Evolutionary conservation across 1,140 invertebrate genomes (phyloP).

Genomic region (Drosophila santomea): DNA sequence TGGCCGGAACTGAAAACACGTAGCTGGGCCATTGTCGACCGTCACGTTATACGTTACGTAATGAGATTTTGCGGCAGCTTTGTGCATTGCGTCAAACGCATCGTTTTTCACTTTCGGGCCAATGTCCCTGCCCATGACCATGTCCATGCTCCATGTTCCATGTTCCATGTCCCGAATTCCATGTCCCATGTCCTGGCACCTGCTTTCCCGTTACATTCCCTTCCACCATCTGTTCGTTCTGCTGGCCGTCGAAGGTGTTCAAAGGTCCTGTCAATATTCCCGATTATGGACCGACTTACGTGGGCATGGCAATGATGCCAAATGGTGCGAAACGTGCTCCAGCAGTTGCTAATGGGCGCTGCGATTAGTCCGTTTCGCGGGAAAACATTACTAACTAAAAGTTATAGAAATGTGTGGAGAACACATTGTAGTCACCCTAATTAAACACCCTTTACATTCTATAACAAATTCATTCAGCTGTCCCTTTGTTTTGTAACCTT

Average conservation of each 20-base stretch:
- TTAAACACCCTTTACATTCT: too few relatives aligned
- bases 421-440: too few relatives aligned
- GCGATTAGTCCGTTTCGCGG: not conserved
- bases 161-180: too few relatives aligned
- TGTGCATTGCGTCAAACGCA: slow-evolving; percentile 48
- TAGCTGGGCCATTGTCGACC: slow-evolving; percentile 47
- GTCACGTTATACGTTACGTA: slow-evolving; percentile 68
- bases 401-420: too few relatives aligned
- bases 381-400: too few relatives aligned
- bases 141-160: not conserved
- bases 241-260: slow-evolving; percentile 1
- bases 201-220: not conserved
- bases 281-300: slow-evolving; percentile 19
- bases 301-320: slow-evolving; percentile 7
- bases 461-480: too few relatives aligned
- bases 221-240: not conserved
- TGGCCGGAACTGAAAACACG: slow-evolving; percentile 39
- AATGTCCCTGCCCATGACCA: slow-evolving; percentile 10
- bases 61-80: slow-evolving; percentile 74
- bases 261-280: slow-evolving; percentile 16
- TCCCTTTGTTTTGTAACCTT: too few relatives aligned
- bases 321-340: not conserved
- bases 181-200: not conserved
- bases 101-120: slow-evolving; percentile 4
- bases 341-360: not conserved